Evolutionary conservation across 2,113 vertebrate genomes (phyloP), one percentile per base, ranked within the genome.

Genomic region (Salminus brasiliensis): DNA sequence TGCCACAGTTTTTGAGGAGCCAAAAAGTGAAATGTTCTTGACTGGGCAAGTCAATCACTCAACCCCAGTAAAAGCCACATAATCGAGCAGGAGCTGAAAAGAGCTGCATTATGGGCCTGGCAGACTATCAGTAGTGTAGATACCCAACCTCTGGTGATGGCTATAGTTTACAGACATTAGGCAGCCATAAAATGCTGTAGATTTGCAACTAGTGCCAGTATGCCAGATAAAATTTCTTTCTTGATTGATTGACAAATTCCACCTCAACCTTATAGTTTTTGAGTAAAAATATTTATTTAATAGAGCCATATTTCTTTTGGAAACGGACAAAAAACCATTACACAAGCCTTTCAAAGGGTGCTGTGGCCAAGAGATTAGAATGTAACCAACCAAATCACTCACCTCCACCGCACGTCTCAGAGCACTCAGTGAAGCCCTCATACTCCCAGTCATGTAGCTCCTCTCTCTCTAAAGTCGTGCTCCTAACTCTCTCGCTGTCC

Each of bases 371-470:
- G 15, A 43, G n/a, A 68, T 21, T 12, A 30, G 32, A 32, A 16
- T 39, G 21, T 8, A 52, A 32, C 15, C 10, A 18, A 47, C 11
- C 47, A 32, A 23, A 49, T 32, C 13, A 39, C 87, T 15, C 92
- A 98, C 97, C 97, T 95, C 97, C 95, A 69, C 94, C 97, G 78
- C 97, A 99, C 1, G 95, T 94, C 84, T 95, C 93, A 0, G 97
- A 98, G 84, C 97, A 99, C 79, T 96, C 94, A 0, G 96, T 96
- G 89, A 98, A 97, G 2, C 96, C 97, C 69, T 96, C 93, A 0
- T 98, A 98, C 71, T 98, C 96, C 97, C 97, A 99, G 87, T 98
- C 96, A 41, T 96, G 94, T 10, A 96, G 93, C 84, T 96, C 94
- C 55, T 97, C 94, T 12, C 90, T 88, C 57, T 93, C 92, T 55